Percentiles rank a stretch among this genome's conserved stretches.
Conservation (phyloP, 1,140 invertebrate species). For the Gryon sp. region DNA sequence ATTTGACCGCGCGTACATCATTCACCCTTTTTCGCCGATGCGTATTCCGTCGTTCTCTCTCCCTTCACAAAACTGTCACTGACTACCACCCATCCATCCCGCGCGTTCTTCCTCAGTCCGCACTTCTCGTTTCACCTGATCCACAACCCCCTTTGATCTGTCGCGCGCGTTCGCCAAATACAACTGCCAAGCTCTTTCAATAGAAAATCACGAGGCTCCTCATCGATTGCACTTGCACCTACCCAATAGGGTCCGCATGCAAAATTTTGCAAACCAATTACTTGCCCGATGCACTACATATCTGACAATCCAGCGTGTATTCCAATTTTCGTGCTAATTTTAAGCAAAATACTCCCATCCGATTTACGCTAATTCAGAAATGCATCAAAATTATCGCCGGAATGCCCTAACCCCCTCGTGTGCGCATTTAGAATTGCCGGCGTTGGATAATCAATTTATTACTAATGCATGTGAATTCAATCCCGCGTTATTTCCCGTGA, state of each 20-base stretch:
- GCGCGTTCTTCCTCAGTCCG: no score
- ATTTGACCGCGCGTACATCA: conserved; percentile 9
- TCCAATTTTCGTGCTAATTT: conserved; percentile 59
- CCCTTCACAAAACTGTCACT: conserved; percentile 12
- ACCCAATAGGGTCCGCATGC: conserved; percentile 55
- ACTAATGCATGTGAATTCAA: conserved; percentile 21
- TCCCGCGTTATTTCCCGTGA: background rate
- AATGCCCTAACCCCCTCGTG: conserved; percentile 31
- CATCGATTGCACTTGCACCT: conserved; percentile 61
- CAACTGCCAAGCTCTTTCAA: conserved; percentile 50
- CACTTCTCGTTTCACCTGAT: no score
- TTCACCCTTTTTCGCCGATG: conserved; percentile 10
- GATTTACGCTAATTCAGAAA: conserved; percentile 51
- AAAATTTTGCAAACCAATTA: conserved; percentile 62
- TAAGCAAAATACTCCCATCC: conserved; percentile 53
- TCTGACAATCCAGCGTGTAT: conserved; percentile 44
- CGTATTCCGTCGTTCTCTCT: no score
- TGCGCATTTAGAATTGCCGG: conserved; percentile 26
- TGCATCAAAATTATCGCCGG: conserved; percentile 49
- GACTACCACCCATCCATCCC: no score
- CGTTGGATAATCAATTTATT: conserved; percentile 50
- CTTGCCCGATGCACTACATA: conserved; percentile 36
- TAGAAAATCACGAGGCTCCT: conserved; percentile 38
- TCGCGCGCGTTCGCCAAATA: conserved; percentile 24
- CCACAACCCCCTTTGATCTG: conserved; percentile 30